Evolutionary conservation across 2,888 invertebrate species (phyloP), one percentile per base, ranked within the genome.

Genomic region (Schizaphis graminum): DNA sequence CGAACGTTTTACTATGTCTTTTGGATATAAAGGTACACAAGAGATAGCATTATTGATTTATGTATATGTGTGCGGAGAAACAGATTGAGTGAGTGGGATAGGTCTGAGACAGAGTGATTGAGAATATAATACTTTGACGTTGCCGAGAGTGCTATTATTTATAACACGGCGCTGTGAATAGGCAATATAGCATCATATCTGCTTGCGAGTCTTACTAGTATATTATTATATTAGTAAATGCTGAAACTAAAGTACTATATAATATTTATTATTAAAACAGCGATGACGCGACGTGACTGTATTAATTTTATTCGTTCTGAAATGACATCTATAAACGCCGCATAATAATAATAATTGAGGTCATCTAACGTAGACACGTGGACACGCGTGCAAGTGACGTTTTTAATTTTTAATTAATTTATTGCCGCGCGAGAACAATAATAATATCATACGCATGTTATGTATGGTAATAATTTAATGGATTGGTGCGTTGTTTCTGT

Each of bases 151-250:
- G n/a, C 56, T 1, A 41, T 49, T 44, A 44, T 93, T 89, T 85
- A 35, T 85, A n/a, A 86, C 49, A 41, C 93, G 90, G 93, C 93
- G 86, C 57, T 61, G 5, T 61, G 86, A n/a, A 41, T 94, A 94
- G 93, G 93, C 93, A 94, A 94, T 94, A 49, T 94, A 86, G 41
- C 49, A 84, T 24, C 93, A 24, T 86, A 49, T 47, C 61, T 86
- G 93, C 28, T 0, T 49, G 67, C 47, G 41, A 24, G 84, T n/a
- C 49, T 10, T n/a, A 26, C 85, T 47, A 61, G 44, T 44, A 44
- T n/a, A n/a, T 4, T 90, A 67, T 0, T 13, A 67, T 47, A 44
- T 41, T 67, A 49, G 49, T 91, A 47, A n/a, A n/a, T 28, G 53
- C 13, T 13, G 77, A 77, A 35, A 35, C 13, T n/a, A n/a, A n/a